A percentile compares a stretch with the other conserved stretches of the same genome.
phyloP scores from a whole-genome alignment of 2,888 invertebrate species.

The Amphimallon solstitiale region DNA sequence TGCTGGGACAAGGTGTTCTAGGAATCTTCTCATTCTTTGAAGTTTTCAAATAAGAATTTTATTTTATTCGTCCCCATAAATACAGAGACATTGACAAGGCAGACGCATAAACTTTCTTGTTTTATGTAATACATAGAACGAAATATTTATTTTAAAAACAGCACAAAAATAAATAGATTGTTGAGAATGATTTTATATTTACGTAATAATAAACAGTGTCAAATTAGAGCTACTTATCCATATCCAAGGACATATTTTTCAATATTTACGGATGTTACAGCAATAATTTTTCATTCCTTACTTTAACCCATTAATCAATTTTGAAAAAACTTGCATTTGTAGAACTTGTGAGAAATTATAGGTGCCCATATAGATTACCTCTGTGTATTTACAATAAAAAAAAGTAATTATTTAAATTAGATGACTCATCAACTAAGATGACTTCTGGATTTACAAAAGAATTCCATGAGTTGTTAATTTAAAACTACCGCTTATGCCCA shows the following conservation, averaged over 20 bases:
- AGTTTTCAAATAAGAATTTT: neutral
- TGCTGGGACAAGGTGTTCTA: neutral
- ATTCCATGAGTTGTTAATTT: conserved; percentile 7
- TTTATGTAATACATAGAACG: conserved; percentile 15
- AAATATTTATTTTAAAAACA: conserved; percentile 15
- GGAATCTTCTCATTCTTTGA: neutral
- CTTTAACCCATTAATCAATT: neutral
- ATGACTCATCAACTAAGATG: conserved; percentile 12
- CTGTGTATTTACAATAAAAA: neutral
- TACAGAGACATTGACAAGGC: conserved; percentile 12
- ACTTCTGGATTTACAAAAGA: conserved; percentile 1
- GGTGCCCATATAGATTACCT: too few species aligned
- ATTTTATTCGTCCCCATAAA: conserved; percentile 5
- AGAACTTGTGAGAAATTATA: too few species aligned
- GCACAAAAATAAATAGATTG: conserved; percentile 20
- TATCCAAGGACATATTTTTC: neutral
- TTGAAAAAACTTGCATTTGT: too few species aligned
- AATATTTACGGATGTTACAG: neutral
- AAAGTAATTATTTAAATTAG: conserved; percentile 14
- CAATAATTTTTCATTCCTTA: neutral
- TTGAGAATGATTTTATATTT: conserved; percentile 8
- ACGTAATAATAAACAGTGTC: conserved; percentile 21
- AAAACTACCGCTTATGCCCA: conserved; percentile 9
- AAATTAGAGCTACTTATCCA: neutral
- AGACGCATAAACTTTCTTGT: conserved; percentile 8